phyloP scores from a whole-genome alignment of 1,140 invertebrate genomes.

The Leucophenga varia region DNA sequence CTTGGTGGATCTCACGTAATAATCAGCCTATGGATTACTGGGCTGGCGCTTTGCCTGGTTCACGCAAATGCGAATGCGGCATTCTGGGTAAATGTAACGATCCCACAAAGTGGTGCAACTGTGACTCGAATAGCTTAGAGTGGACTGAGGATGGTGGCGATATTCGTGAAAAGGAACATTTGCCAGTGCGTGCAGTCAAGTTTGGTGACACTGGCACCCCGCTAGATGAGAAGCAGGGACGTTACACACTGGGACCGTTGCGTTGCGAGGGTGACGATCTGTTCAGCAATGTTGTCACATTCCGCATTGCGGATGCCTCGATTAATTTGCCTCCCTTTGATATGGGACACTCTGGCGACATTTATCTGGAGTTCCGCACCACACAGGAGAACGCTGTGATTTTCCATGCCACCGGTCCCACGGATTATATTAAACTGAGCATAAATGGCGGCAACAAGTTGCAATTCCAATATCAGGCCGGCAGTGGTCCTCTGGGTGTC shows the following conservation, averaged over 20 bases:
- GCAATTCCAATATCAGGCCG: slow-evolving; percentile 91
- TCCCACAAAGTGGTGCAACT: slow-evolving; percentile 90
- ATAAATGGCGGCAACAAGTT: slow-evolving; percentile 81
- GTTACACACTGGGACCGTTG: slow-evolving; percentile 84
- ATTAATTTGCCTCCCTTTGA: slow-evolving; percentile 87
- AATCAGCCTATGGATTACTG: slow-evolving; percentile 97
- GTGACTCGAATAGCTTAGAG: slow-evolving; percentile 71
- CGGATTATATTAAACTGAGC: slow-evolving; percentile 85
- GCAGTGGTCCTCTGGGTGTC: slow-evolving; percentile 80
- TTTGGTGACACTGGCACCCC: slow-evolving; percentile 94
- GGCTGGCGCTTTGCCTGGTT: slow-evolving; percentile 90
- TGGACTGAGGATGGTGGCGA: slow-evolving; percentile 77
- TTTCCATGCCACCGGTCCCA: slow-evolving; percentile 83
- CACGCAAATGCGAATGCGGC: slow-evolving; percentile 91
- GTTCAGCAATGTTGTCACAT: slow-evolving; percentile 94
- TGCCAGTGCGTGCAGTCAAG: slow-evolving; percentile 87
- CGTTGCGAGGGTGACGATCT: slow-evolving; percentile 91
- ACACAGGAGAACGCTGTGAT: slow-evolving; percentile 86
- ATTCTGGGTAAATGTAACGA: slow-evolving; percentile 79
- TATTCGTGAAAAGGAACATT: slow-evolving; percentile 85
- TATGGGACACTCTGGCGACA: slow-evolving; percentile 91
- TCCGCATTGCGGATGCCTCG: slow-evolving; percentile 86
- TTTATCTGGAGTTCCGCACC: slow-evolving; percentile 96
- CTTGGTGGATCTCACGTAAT: slow-evolving; percentile 89
- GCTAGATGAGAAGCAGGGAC: slow-evolving; percentile 86